These are phyloP conservation scores for Phalacrocorax carbo DNA, from an alignment of 2,113 vertebrate genomes.

Conservation along the genomic window DNA sequence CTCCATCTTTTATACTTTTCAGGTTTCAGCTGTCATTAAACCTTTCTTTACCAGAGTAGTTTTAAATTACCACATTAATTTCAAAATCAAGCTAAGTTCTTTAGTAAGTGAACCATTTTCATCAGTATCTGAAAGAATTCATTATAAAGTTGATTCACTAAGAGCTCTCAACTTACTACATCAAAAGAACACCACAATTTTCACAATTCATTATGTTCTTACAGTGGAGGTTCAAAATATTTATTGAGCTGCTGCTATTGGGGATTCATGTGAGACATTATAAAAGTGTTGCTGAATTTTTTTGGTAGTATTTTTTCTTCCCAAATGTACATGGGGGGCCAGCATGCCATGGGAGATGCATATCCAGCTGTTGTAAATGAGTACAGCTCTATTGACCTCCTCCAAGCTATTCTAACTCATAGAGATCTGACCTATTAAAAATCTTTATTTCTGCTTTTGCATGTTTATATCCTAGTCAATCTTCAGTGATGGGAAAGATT, in stretches of 20 bases:
- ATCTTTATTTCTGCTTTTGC: slow-evolving; percentile 52
- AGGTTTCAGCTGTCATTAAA: slow-evolving; percentile 48
- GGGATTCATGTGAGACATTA: background rate
- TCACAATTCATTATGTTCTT: slow-evolving; percentile 55
- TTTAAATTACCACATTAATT: slow-evolving; percentile 77
- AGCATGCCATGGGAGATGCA: background rate
- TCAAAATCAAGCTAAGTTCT: slow-evolving; percentile 71
- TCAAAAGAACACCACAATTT: slow-evolving; percentile 67
- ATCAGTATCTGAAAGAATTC: slow-evolving; percentile 73
- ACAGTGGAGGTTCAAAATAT: slow-evolving; percentile 8
- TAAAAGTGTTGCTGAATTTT: background rate
- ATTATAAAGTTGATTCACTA: slow-evolving; percentile 74
- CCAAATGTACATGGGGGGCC: background rate
- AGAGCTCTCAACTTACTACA: slow-evolving; percentile 68
- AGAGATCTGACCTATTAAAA: slow-evolving; percentile 41
- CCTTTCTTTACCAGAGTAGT: slow-evolving; percentile 61
- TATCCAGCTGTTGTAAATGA: background rate
- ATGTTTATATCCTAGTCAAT: slow-evolving; percentile 44
- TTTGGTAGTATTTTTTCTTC: background rate
- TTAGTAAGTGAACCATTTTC: slow-evolving; percentile 67
- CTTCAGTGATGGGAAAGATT: slow-evolving; percentile 32
- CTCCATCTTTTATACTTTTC: slow-evolving; percentile 20
- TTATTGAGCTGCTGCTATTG: slow-evolving; percentile 4
- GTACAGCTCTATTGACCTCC: slow-evolving; percentile 8
- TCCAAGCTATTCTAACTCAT: background rate